Evolutionary conservation across 2,113 vertebrate genomes (phyloP).

Genomic region (Arothron firmamentum): DNA sequence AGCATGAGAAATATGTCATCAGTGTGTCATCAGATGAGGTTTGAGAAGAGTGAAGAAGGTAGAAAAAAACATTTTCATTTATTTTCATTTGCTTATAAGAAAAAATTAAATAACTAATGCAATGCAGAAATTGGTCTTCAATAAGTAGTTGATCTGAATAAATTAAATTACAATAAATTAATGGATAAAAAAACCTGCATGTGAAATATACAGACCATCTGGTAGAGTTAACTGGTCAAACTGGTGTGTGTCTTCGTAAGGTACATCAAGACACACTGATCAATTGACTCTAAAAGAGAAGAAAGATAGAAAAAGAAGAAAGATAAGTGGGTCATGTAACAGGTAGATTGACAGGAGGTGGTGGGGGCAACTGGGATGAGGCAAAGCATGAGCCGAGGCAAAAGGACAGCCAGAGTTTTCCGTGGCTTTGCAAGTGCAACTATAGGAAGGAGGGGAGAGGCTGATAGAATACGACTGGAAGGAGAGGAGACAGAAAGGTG

Average conservation of each 20-base stretch:
- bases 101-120: too few relatives aligned
- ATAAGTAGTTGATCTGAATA: too few relatives aligned
- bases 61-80: too few relatives aligned
- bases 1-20: too few relatives aligned
- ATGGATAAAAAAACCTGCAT: too few relatives aligned
- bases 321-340: constrained; percentile 48
- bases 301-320: constrained; percentile 6
- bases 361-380: background rate
- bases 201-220: too few relatives aligned
- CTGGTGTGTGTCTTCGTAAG: constrained; percentile 1
- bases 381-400: constrained; percentile 20
- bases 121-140: too few relatives aligned
- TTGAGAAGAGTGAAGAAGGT: constrained; percentile 5
- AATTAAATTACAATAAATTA: too few relatives aligned
- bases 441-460: constrained; percentile 19
- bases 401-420: constrained; percentile 44
- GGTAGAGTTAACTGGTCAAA: too few relatives aligned
- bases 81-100: too few relatives aligned
- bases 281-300: constrained; percentile 16
- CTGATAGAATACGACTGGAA: constrained; percentile 38
- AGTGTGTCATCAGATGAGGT: constrained; percentile 5
- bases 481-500: constrained; percentile 46
- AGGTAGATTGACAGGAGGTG: constrained; percentile 36
- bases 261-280: constrained; percentile 11
- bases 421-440: constrained; percentile 16